Evolutionary conservation across 2,888 invertebrate species (phyloP).

Genomic region (Dryadula phaetusa): DNA sequence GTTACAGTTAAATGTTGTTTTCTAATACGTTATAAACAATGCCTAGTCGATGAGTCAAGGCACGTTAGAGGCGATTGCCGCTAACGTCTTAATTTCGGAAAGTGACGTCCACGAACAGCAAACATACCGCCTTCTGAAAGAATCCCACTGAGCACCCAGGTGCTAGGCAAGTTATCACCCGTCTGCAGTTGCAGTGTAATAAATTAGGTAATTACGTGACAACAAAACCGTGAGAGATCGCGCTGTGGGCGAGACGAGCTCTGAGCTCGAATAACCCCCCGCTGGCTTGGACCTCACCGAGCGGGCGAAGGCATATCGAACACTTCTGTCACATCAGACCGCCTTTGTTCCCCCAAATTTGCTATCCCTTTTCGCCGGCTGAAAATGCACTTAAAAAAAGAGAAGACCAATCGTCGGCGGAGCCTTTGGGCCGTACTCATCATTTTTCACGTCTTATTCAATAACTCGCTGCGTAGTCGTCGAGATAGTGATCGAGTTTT

Average conservation of each 20-base stretch:
- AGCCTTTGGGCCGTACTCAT: conserved; percentile 76
- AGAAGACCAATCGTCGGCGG: conserved; percentile 69
- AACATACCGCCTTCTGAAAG: conserved; percentile 72
- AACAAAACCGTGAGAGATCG: conserved; percentile 71
- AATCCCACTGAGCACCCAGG: conserved; percentile 59
- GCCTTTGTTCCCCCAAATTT: conserved; percentile 75
- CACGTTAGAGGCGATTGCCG: conserved; percentile 51
- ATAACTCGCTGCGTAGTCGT: conserved; percentile 80
- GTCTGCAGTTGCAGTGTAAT: conserved; percentile 63
- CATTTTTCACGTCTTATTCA: conserved; percentile 85
- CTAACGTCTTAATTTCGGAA: conserved; percentile 80
- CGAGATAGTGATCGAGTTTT: conserved; percentile 82
- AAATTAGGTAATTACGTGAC: conserved; percentile 80
- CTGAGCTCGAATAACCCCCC: conserved; percentile 63
- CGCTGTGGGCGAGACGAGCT: conserved; percentile 66
- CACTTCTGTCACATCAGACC: conserved; percentile 70
- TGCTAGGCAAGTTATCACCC: conserved; percentile 59
- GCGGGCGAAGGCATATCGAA: conserved; percentile 57
- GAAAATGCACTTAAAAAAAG: conserved; percentile 54
- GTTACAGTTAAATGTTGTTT: conserved; percentile 55
- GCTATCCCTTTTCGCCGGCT: conserved; percentile 62
- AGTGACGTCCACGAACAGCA: conserved; percentile 74
- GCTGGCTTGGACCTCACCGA: conserved; percentile 75
- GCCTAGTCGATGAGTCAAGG: conserved; percentile 57
- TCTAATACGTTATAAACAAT: conserved; percentile 64